phyloP scores from a whole-genome alignment of 2,113 vertebrate genomes.

The Symphodus melops region DNA sequence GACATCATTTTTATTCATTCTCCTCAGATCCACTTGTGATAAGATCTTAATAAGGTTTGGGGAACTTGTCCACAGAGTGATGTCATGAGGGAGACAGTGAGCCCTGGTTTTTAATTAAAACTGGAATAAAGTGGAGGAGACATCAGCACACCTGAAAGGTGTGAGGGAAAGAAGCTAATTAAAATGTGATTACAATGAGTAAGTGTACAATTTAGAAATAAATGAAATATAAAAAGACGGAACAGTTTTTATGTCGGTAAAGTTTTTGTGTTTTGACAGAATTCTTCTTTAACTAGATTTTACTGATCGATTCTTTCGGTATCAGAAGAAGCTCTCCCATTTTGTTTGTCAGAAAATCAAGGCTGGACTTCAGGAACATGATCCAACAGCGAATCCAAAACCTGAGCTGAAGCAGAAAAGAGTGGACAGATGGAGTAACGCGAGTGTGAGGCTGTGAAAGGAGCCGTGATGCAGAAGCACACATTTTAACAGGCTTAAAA shows the following conservation, averaged over 20 bases:
- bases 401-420: slow-evolving; percentile 1
- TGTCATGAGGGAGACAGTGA: slow-evolving; percentile 65
- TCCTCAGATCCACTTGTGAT: slow-evolving; percentile 54
- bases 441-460: not conserved
- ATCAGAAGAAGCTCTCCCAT: not conserved
- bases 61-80: slow-evolving; percentile 63
- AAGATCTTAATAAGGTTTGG: slow-evolving; percentile 60
- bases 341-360: not conserved
- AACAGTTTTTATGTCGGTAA: too few species aligned
- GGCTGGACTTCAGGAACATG: not conserved
- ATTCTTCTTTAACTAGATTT: not conserved
- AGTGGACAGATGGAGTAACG: slow-evolving; percentile 3
- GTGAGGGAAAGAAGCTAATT: slow-evolving; percentile 59
- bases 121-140: slow-evolving; percentile 55
- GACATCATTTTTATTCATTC: slow-evolving; percentile 21
- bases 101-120: slow-evolving; percentile 75
- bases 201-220: slow-evolving; percentile 18
- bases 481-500: not conserved
- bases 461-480: not conserved
- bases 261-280: too few species aligned
- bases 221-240: too few species aligned
- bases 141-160: slow-evolving; percentile 61
- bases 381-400: too few species aligned
- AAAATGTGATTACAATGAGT: slow-evolving; percentile 53
- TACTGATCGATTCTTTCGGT: not conserved